Conservation (phyloP, 2,113 vertebrate species). For the Halcyon malimbica region DNA sequence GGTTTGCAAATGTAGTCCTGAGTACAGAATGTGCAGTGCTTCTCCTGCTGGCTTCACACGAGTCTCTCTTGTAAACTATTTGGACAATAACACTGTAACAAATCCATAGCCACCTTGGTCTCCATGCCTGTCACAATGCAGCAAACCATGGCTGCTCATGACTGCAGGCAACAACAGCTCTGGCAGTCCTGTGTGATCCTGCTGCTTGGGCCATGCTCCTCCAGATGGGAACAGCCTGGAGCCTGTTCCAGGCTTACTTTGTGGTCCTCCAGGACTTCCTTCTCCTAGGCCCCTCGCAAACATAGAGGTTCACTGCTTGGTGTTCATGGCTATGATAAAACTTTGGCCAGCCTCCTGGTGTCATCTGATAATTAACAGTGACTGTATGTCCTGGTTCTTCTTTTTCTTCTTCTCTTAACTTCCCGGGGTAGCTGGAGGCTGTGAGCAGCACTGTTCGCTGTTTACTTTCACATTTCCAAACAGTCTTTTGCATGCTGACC, state of each 20-base stretch:
- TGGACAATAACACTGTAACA: slow-evolving; percentile 27
- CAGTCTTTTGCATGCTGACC: neutral
- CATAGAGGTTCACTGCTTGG: rapidly evolving
- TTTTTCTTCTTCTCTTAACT: neutral
- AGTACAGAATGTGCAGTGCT: neutral
- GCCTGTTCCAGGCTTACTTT: neutral
- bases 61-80: neutral
- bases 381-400: neutral
- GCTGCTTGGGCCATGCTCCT: neutral
- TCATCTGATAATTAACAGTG: neutral
- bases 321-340: neutral
- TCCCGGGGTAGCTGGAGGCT: neutral
- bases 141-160: neutral
- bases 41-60: neutral
- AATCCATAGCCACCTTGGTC: slow-evolving; percentile 32
- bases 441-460: neutral
- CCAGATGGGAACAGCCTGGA: neutral
- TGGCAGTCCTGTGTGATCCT: neutral
- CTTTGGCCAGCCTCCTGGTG: neutral
- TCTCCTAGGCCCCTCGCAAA: neutral
- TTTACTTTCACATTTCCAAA: neutral
- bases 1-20: neutral
- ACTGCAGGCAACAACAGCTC: neutral
- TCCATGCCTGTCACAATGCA: slow-evolving; percentile 50
- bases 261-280: neutral